phyloP scores from a whole-genome alignment of 2,113 vertebrate species.

The Hystrix cristata region DNA sequence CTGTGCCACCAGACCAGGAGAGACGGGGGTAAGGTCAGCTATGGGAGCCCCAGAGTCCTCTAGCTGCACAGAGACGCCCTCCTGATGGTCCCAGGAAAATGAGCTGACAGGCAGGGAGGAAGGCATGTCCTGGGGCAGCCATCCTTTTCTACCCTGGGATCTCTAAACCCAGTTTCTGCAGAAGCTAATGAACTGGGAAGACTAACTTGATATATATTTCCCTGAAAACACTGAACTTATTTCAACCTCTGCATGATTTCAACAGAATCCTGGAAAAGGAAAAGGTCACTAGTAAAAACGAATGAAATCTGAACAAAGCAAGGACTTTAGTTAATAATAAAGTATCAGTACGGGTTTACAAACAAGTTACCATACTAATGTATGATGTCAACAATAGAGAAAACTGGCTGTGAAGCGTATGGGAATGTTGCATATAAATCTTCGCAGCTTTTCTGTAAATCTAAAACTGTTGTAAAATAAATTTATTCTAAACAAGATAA shows the following conservation, averaged over 20 bases:
- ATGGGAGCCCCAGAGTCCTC: not conserved
- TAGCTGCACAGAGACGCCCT: not conserved
- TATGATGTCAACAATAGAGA: not conserved
- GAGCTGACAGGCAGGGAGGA: not conserved
- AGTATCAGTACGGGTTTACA: not conserved
- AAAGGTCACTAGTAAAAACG: not conserved
- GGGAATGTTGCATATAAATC: not conserved
- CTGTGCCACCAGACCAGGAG: not conserved
- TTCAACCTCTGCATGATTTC: not conserved
- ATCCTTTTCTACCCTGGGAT: not conserved
- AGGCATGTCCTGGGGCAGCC: not conserved
- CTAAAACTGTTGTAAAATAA: constrained; percentile 20
- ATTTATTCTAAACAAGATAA: not conserved
- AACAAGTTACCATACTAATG: not conserved
- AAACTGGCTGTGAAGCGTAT: not conserved
- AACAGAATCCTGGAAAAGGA: not conserved
- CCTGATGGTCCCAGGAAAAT: not conserved
- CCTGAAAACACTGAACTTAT: not conserved
- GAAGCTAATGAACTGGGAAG: constrained; percentile 4
- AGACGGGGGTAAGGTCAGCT: not conserved
- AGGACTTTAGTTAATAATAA: constrained; percentile 35
- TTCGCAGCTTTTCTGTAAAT: constrained; percentile 6
- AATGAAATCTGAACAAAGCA: constrained; percentile 46
- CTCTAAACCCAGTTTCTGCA: not conserved
- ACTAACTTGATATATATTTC: not conserved